phyloP scores from a whole-genome alignment of 2,888 invertebrate genomes.

The Pinctada fucata region DNA sequence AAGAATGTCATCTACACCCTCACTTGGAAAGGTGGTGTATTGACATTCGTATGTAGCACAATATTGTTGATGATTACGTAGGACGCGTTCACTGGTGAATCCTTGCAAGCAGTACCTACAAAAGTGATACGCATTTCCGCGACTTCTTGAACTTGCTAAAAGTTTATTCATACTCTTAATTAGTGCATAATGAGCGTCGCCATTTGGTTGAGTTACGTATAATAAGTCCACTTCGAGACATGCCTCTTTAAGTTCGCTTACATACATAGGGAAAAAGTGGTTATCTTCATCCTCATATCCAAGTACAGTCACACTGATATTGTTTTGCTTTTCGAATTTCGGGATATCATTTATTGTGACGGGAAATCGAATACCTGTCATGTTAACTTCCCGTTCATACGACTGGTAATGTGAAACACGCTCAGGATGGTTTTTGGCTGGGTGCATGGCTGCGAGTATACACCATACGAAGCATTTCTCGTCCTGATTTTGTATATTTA shows the following conservation, averaged over 20 bases:
- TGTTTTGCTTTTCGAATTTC: slow-evolving; percentile 28
- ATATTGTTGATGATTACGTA: no score
- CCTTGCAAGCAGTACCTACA: no score
- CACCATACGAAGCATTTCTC: slow-evolving; percentile 35
- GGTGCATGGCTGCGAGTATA: slow-evolving; percentile 23
- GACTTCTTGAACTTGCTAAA: neutral
- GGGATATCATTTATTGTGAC: slow-evolving; percentile 13
- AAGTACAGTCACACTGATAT: slow-evolving; percentile 18
- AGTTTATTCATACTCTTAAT: slow-evolving; percentile 15
- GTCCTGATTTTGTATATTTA: slow-evolving; percentile 30
- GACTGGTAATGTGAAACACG: slow-evolving; percentile 11
- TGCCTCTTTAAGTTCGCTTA: slow-evolving; percentile 3
- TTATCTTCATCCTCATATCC: slow-evolving; percentile 19
- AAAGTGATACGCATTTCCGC: no score
- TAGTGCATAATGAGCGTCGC: slow-evolving; percentile 14
- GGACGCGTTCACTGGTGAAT: no score
- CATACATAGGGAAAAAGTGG: slow-evolving; percentile 18
- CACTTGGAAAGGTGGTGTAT: slow-evolving; percentile 11
- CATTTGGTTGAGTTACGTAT: neutral
- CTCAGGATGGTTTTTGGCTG: slow-evolving; percentile 1
- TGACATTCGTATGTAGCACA: slow-evolving; percentile 14
- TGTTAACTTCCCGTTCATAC: slow-evolving; percentile 25
- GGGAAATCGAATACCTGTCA: slow-evolving; percentile 27
- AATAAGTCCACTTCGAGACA: slow-evolving; percentile 9
- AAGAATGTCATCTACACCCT: slow-evolving; percentile 9